Base-by-base conservation (phyloP, 2,888 invertebrate genomes). In the Lasius fuliginosus region DNA sequence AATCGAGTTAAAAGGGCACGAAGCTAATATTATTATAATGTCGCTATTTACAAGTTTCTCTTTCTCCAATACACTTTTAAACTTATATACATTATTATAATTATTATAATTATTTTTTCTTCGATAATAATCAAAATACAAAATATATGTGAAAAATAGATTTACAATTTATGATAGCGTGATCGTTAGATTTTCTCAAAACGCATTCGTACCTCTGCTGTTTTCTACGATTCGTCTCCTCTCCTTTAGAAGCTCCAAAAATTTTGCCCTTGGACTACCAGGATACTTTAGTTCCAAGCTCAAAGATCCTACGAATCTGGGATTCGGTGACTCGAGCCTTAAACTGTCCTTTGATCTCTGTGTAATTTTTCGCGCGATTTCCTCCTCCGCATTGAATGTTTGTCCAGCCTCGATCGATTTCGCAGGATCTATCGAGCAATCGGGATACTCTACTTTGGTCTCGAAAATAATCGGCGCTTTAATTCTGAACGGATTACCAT, bases 261-360 rank as follows among this genome's bases (percentile, higher is more conserved):
- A 93, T 77, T 89, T 93, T 8, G 92, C 92, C 81, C 93, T 91
- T 36, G 94, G 94, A 85, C 93, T 94, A 9, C 92, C 90, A 5
- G 92, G 90, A 85, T 92, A 92, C 84, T 88, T 92, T 71, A 92
- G 82, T 86, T 92, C 93, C 18, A 40, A 9, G 0, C 8, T 67
- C 62, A 46, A 56, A 58, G 79, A 15, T 23, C 58, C 42, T 33
- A 46, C 60, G 33, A 71, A 36, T 73, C 27, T 81, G 30, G n/a
- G 11, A 46, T 81, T 81, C 18, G n/a, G 46, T 46, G 46, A 60
- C 1, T 81, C 71, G 12, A 60, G 60, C 33, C 12, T 71, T 58
- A 71, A 46, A 46, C 9, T 73, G 12, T 81, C 69, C 18, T 49
- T 73, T 49, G 60, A 46, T 60, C 11, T 42, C 12, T 27, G 68